phyloP scores from a whole-genome alignment of 2,797 vertebrate species.

The Coendou prehensilis region DNA sequence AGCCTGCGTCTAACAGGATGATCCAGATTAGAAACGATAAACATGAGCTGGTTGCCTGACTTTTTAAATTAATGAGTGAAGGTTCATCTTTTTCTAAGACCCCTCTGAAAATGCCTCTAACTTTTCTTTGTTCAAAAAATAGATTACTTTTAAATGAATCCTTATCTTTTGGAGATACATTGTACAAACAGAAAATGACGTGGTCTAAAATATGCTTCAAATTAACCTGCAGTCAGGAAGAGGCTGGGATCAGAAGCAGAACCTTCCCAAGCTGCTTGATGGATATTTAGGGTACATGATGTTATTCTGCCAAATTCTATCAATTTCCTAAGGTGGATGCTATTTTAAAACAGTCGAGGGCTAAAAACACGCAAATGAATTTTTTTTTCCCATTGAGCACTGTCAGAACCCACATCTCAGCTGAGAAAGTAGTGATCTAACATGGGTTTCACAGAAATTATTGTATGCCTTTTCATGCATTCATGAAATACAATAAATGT shows the following conservation, averaged over 20 bases:
- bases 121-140: conserved; percentile 23
- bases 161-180: not conserved
- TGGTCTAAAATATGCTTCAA: not conserved
- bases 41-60: not conserved
- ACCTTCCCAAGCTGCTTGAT: not conserved
- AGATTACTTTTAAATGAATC: not conserved
- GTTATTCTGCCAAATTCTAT: not conserved
- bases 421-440: not conserved
- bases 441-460: not conserved
- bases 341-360: conserved; percentile 23
- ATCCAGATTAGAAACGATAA: not conserved
- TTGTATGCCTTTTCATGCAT: not conserved
- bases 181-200: not conserved
- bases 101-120: not conserved
- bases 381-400: not conserved
- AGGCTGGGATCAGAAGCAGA: not conserved
- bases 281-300: not conserved
- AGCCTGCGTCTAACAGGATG: not conserved
- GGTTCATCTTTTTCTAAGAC: not conserved
- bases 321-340: not conserved
- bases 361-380: not conserved
- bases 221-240: not conserved
- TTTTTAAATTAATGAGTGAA: not conserved
- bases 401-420: not conserved
- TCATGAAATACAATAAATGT: not conserved